A percentile compares a stretch with the other conserved stretches of the same genome.
Evolutionary conservation across 2,797 vertebrate species (phyloP).

Genomic region (Gymnodraco acuticeps): DNA sequence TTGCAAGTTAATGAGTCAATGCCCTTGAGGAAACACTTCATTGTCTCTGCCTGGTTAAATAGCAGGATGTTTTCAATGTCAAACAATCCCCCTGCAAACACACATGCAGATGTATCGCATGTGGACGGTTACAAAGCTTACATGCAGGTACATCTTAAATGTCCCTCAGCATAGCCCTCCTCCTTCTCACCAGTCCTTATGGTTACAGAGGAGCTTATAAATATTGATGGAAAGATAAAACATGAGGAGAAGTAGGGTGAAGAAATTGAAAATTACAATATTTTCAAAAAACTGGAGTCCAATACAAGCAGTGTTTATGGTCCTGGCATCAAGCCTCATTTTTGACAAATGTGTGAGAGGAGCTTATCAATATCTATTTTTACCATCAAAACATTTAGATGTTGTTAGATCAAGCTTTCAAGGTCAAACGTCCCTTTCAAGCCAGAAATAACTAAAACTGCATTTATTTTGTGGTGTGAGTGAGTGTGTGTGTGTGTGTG

Average conservation of each 20-base stretch:
- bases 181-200: constrained; percentile 31
- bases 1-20: constrained; percentile 59
- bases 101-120: constrained; percentile 13
- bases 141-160: constrained; percentile 30
- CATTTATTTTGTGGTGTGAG: not conserved
- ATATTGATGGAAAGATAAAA: constrained; percentile 69
- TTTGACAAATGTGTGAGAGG: constrained; percentile 4
- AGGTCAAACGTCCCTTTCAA: constrained; percentile 17
- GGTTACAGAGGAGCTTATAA: constrained; percentile 55
- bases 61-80: constrained; percentile 60
- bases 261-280: constrained; percentile 54
- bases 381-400: not conserved
- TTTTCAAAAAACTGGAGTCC: constrained; percentile 48
- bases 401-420: constrained; percentile 16
- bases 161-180: not conserved
- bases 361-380: not conserved
- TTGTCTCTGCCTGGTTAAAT: constrained; percentile 57
- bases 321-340: not conserved
- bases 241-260: constrained; percentile 41
- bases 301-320: constrained; percentile 40
- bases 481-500: no score
- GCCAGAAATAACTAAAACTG: constrained; percentile 20
- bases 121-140: constrained; percentile 19
- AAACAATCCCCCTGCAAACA: constrained; percentile 39
- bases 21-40: constrained; percentile 55